A percentile compares a stretch with the other conserved stretches of the same genome.
Evolutionary conservation across 2,888 invertebrate genomes (phyloP).

Genomic region (Diarsia brunnea): DNA sequence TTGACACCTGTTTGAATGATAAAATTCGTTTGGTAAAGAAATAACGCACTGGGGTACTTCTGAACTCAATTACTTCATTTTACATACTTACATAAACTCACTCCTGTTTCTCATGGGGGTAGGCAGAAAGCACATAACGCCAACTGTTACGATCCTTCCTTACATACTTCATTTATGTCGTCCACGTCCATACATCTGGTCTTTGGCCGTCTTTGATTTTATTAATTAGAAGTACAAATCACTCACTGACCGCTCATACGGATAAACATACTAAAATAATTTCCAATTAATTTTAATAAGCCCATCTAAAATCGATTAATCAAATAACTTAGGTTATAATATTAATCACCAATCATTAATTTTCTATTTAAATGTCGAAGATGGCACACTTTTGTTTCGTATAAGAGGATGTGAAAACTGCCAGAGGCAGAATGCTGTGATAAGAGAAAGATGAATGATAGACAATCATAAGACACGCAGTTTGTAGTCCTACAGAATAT

Average conservation of each 20-base stretch:
- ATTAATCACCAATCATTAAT: constrained; percentile 40
- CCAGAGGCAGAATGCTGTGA: background rate
- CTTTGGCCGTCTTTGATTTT: too few species aligned
- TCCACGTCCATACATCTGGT: too few species aligned
- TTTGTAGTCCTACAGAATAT: background rate
- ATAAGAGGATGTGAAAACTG: constrained; percentile 19
- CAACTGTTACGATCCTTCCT: too few species aligned
- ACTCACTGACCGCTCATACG: constrained; percentile 36
- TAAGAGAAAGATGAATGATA: constrained; percentile 14
- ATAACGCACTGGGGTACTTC: background rate
- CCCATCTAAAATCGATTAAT: constrained; percentile 44
- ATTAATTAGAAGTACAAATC: constrained; percentile 20
- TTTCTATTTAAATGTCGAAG: constrained; percentile 21
- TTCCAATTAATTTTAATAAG: constrained; percentile 24
- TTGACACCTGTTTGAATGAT: too few species aligned
- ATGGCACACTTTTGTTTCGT: constrained; percentile 39
- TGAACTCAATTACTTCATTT: background rate
- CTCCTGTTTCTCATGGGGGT: too few species aligned
- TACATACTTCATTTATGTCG: too few species aligned
- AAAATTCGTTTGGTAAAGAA: too few species aligned
- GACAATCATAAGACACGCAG: background rate
- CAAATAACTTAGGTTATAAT: constrained; percentile 29
- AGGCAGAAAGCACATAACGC: too few species aligned
- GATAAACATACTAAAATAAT: constrained; percentile 26
- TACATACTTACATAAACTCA: too few species aligned